These are phyloP conservation scores for Percopsis transmontana DNA, from an alignment of 2,113 vertebrate genomes.

Conservation along the genomic window DNA sequence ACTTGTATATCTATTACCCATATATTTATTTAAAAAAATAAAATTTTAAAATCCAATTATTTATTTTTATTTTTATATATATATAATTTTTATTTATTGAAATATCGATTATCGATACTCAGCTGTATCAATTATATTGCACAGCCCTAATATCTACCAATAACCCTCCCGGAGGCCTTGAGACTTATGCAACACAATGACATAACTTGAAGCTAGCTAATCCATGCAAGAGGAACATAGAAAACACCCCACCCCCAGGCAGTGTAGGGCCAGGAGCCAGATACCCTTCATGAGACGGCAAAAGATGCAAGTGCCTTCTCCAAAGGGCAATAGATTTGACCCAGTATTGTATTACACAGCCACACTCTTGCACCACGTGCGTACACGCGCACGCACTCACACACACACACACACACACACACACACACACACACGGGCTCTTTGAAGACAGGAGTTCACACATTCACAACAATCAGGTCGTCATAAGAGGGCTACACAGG, in stretches of 20 bases:
- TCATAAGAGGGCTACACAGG: neutral
- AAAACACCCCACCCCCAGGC: conserved; percentile 26
- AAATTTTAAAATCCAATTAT: too few species aligned
- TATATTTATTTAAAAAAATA: too few species aligned
- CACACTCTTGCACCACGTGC: neutral
- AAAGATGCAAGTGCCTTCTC: conserved; percentile 11
- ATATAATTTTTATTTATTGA: too few species aligned
- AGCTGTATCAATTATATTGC: too few species aligned
- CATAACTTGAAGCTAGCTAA: conserved; percentile 10
- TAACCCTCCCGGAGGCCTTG: conserved; percentile 21
- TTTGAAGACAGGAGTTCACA: neutral
- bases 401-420: conserved; percentile 5
- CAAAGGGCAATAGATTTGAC: conserved; percentile 18
- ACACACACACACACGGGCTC: neutral
- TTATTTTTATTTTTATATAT: too few species aligned
- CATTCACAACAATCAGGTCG: neutral
- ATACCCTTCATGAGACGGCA: conserved; percentile 11
- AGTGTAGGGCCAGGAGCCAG: conserved; percentile 28
- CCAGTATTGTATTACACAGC: conserved; percentile 4
- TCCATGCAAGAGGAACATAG: conserved; percentile 8
- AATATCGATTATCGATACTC: too few species aligned
- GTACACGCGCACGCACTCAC: conserved; percentile 1
- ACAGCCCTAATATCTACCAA: too few species aligned
- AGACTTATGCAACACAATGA: conserved; percentile 44
- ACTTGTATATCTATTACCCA: too few species aligned